Percentiles rank a stretch among this genome's conserved stretches.
These are phyloP conservation scores for Protonibea diacanthus DNA, from an alignment of 2,797 vertebrate genomes.

Conservation along the genomic window DNA sequence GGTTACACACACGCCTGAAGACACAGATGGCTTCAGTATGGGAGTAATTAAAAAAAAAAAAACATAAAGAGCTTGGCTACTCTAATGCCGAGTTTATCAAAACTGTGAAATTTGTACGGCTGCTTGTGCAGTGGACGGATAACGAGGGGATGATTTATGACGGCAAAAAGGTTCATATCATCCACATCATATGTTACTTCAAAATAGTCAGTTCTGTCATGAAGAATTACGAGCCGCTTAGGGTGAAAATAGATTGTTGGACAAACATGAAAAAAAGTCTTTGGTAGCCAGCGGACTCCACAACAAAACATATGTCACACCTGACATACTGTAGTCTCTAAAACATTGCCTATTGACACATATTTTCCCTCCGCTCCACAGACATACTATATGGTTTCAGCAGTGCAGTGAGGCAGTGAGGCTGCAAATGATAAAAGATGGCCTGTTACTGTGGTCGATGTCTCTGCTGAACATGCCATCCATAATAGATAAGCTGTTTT, in stretches of 20 bases:
- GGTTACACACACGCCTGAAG: neutral
- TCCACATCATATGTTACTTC: neutral
- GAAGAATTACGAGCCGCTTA: constrained; percentile 40
- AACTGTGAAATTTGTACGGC: neutral
- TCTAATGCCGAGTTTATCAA: neutral
- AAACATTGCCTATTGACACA: constrained; percentile 40
- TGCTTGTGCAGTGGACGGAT: neutral
- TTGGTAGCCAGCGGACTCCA: neutral
- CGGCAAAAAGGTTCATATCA: neutral
- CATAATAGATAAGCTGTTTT: constrained; percentile 79
- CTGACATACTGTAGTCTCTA: constrained; percentile 29
- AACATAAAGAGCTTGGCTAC: neutral
- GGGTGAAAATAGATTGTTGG: constrained; percentile 2
- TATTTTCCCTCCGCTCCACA: constrained; percentile 19
- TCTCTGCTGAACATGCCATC: constrained; percentile 61
- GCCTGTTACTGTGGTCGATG: constrained; percentile 52
- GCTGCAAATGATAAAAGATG: constrained; percentile 69
- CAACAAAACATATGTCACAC: constrained; percentile 22
- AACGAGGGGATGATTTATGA: constrained; percentile 9
- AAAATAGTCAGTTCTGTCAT: constrained; percentile 23
- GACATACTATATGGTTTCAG: constrained; percentile 27
- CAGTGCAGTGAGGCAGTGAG: constrained; percentile 29
- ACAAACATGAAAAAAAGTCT: constrained; percentile 15
- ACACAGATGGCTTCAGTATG: neutral
- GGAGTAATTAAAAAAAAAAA: neutral